Conservation (phyloP, 2,113 vertebrate species). For the Osmerus mordax region DNA sequence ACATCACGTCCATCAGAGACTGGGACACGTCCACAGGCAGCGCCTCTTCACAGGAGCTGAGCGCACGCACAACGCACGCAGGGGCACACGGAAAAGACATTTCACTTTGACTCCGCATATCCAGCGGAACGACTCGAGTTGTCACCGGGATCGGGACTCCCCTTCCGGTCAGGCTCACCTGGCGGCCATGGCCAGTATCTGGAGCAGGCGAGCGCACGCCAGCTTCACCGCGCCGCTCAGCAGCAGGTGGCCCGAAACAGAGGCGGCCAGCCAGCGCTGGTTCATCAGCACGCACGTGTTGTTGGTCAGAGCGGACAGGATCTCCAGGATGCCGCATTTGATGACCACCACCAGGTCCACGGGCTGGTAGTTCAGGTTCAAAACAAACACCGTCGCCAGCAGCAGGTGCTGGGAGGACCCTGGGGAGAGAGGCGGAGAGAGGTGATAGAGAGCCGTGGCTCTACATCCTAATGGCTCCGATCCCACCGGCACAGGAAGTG, state of each 20-base stretch:
- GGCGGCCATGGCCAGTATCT: constrained; percentile 74
- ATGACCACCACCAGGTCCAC: constrained; percentile 73
- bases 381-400: constrained; percentile 74
- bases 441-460: no score
- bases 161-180: constrained; percentile 55
- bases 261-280: constrained; percentile 73
- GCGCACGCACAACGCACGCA: constrained; percentile 4
- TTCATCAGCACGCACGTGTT: constrained; percentile 73
- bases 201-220: constrained; percentile 71
- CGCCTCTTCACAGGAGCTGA: constrained; percentile 72
- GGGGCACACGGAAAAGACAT: background rate
- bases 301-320: constrained; percentile 71
- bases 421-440: constrained; percentile 28
- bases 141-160: no score
- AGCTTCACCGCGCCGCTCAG: constrained; percentile 69
- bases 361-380: constrained; percentile 76
- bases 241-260: constrained; percentile 63
- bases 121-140: background rate
- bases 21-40: constrained; percentile 73
- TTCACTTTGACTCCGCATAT: background rate
- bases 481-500: no score
- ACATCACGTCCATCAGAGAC: constrained; percentile 78
- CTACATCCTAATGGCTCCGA: no score
- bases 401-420: constrained; percentile 75
- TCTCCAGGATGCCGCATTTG: constrained; percentile 71